Base-by-base conservation (phyloP, 2,888 invertebrate genomes). In the Loripinus fragilis region DNA sequence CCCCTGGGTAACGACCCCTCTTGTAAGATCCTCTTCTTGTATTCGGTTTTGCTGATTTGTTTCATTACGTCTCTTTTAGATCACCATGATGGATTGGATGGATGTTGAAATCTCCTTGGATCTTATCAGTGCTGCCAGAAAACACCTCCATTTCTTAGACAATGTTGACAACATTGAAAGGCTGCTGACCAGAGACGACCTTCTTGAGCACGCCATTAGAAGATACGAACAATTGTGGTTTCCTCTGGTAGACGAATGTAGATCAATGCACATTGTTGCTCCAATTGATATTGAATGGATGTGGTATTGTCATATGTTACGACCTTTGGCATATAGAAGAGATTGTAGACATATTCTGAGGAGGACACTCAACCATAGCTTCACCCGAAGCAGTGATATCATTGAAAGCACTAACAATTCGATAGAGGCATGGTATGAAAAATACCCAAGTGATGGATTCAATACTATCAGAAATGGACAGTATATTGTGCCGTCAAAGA, bases 151-250 rank as follows among this genome's bases (percentile, higher is more conserved):
- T n/a, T 83, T 83, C 50, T 71, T 83, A 5, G 80, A 78, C 64
- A 67, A 64, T 25, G 76, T 76, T 8, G 75, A 78, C 38, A 68
- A 76, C 28, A 25, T 78, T 28, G 78, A 78, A 48, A 70, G 75
- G 30, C 33, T 80, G 15, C 65, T 80, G n/a, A 70, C 30, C 35
- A 75, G 70, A 0, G 75, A 69, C 0, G 30, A 38, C 3, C 50
- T 67, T 23, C 68, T 83, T 35, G 64, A 74, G 25, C 78, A 74
- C 25, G 75, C 76, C 0, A 48, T 76, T 0, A 67, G 74, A 15
- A 70, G 83, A 5, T 83, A 83, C 38, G 83, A 83, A 52, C 78
- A 83, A 50, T 42, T 80, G 25, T 83, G 83, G 83, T 42, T 83
- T 15, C 80, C 78, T 17, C 65, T 83, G 25, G 83, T 78, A 0